Conservation (phyloP, 2,113 vertebrate species). For the Stegastes partitus region DNA sequence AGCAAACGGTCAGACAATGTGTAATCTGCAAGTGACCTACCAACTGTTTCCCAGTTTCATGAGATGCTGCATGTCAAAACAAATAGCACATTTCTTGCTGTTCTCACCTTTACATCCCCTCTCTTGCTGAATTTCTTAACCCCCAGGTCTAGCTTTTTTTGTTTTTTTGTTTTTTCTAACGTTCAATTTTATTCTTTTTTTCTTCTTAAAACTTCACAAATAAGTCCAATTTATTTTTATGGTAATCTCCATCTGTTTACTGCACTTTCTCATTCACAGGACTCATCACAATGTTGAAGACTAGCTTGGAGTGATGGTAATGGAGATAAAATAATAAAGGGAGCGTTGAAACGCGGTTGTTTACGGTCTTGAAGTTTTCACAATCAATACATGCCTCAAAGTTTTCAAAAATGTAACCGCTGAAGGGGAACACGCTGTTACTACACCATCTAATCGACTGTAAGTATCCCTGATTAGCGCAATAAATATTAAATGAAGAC, state of each 20-base stretch:
- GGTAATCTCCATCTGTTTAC: background rate
- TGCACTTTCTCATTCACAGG: slow-evolving; percentile 2
- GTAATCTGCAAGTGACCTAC: slow-evolving; percentile 34
- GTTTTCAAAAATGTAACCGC: too few species aligned
- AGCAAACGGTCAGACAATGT: background rate
- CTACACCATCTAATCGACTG: too few species aligned
- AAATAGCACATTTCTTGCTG: background rate
- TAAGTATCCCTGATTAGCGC: too few species aligned
- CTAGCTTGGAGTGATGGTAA: background rate
- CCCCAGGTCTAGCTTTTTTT: too few species aligned
- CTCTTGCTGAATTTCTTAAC: background rate
- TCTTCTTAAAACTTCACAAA: background rate
- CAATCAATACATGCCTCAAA: too few species aligned
- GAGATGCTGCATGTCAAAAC: too few species aligned
- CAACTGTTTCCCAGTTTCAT: slow-evolving; percentile 1
- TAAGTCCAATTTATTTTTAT: background rate
- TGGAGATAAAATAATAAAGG: background rate
- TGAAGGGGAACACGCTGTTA: too few species aligned
- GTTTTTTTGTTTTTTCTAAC: background rate
- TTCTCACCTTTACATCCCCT: background rate
- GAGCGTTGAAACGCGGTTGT: too few species aligned
- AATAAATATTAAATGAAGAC: too few species aligned
- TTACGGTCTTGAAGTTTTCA: too few species aligned
- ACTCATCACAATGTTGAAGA: background rate
- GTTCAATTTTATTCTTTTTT: background rate